Percentiles rank a stretch among this genome's conserved stretches.
These are phyloP conservation scores for Drosophila setosimentum DNA, from an alignment of 2,888 invertebrate species.

Conservation along the genomic window DNA sequence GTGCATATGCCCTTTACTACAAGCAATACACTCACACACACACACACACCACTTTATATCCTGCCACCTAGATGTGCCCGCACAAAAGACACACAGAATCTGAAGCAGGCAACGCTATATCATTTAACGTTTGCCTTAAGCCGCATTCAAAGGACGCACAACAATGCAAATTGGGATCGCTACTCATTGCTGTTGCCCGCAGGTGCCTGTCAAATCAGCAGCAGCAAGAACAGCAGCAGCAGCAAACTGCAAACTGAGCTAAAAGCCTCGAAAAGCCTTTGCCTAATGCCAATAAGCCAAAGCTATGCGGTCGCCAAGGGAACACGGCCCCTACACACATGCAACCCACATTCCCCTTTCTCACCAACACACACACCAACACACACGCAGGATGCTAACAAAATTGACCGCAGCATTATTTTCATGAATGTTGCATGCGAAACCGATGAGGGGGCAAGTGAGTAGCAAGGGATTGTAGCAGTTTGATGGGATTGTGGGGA, in stretches of 20 bases:
- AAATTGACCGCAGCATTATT: slow-evolving; percentile 81
- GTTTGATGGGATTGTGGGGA: not conserved
- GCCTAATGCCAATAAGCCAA: slow-evolving; percentile 72
- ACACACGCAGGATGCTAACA: slow-evolving; percentile 39
- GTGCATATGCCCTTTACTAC: slow-evolving; percentile 1
- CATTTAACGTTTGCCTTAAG: slow-evolving; percentile 52
- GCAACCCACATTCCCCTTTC: not conserved
- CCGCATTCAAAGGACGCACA: slow-evolving; percentile 32
- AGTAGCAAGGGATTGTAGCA: too few relatives aligned
- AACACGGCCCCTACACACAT: not conserved
- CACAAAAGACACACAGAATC: slow-evolving; percentile 14
- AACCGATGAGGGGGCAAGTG: slow-evolving; percentile 1
- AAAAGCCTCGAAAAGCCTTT: slow-evolving; percentile 53
- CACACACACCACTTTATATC: not conserved
- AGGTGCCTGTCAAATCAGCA: slow-evolving; percentile 56
- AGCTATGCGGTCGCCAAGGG: slow-evolving; percentile 28
- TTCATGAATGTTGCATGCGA: slow-evolving; percentile 67
- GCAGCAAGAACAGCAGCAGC: slow-evolving; percentile 20
- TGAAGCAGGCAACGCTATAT: slow-evolving; percentile 33
- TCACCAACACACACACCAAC: slow-evolving; percentile 2
- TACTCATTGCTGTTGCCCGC: slow-evolving; percentile 26
- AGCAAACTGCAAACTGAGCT: slow-evolving; percentile 9
- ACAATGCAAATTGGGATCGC: slow-evolving; percentile 26
- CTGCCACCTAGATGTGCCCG: not conserved
- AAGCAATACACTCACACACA: not conserved